Conservation (phyloP, 1,140 invertebrate species). For the Drosophila kikkawai region DNA sequence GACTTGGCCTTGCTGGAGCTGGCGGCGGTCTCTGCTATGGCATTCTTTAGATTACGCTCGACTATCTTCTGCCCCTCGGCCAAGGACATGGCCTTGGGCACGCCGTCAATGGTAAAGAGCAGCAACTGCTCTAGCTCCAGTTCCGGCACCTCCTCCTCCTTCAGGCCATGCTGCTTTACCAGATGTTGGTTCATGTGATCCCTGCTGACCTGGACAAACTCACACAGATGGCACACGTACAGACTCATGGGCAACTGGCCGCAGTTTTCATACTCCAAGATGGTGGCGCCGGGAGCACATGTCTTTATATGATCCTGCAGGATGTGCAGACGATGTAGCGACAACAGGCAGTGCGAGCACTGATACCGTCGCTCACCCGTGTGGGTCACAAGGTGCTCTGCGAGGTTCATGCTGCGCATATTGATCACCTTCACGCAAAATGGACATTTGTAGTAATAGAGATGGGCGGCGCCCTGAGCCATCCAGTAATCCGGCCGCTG, state of each 20-base stretch:
- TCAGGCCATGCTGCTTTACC: constrained; percentile 84
- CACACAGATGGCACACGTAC: constrained; percentile 87
- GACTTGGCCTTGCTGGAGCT: not conserved
- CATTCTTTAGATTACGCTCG: not conserved
- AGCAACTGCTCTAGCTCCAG: constrained; percentile 29
- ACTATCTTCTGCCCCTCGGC: not conserved
- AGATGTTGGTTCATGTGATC: constrained; percentile 86
- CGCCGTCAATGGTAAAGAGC: constrained; percentile 16
- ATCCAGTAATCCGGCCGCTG: constrained; percentile 27
- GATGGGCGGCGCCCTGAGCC: rapidly evolving
- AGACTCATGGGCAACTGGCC: constrained; percentile 11
- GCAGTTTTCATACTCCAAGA: not conserved
- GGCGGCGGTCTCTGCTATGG: not conserved
- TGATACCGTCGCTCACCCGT: constrained; percentile 88
- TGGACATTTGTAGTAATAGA: constrained; percentile 47
- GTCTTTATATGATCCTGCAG: constrained; percentile 14
- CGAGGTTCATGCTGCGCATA: not conserved
- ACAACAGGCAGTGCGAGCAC: constrained; percentile 86
- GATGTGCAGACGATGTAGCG: not conserved
- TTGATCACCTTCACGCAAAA: constrained; percentile 57
- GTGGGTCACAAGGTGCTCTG: constrained; percentile 87
- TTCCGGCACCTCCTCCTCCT: not conserved
- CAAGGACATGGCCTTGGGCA: not conserved
- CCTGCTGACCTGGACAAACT: constrained; percentile 87
- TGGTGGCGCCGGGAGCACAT: constrained; percentile 23